Evolutionary conservation across 64 coral and sea anemone genomes (phyloP).

Genomic region (Acropora yongei): DNA sequence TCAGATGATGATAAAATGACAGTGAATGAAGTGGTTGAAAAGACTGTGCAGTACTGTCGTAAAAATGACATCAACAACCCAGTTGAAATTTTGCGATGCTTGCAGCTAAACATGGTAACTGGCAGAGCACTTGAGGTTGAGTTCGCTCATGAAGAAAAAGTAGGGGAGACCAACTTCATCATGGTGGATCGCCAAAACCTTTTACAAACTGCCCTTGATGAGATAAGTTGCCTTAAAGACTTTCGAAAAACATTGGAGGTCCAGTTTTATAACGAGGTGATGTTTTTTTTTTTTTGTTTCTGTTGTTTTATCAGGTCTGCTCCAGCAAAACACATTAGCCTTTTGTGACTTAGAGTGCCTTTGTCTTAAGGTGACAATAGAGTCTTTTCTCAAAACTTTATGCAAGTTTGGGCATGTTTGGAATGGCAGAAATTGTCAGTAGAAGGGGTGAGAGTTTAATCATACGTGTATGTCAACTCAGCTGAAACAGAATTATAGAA

Average conservation of each 20-base stretch:
- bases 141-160: neutral
- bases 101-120: conserved; percentile 50
- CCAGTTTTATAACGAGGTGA: conserved; percentile 64
- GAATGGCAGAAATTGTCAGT: too few relatives aligned
- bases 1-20: neutral
- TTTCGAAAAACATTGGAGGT: conserved; percentile 53
- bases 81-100: conserved; percentile 38
- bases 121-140: conserved; percentile 52
- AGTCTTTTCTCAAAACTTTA: too few relatives aligned
- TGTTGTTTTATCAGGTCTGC: neutral
- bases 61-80: conserved; percentile 38
- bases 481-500: too few relatives aligned
- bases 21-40: neutral
- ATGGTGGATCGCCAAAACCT: conserved; percentile 47
- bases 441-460: too few relatives aligned
- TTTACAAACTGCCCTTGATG: conserved; percentile 45
- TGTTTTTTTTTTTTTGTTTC: neutral
- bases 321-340: too few relatives aligned
- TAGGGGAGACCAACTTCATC: conserved; percentile 57
- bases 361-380: too few relatives aligned
- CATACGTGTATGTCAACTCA: too few relatives aligned
- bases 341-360: too few relatives aligned
- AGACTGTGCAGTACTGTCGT: neutral
- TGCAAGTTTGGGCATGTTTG: too few relatives aligned
- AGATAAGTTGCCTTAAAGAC: conserved; percentile 22